Evolutionary conservation across 2,113 vertebrate genomes (phyloP).

Genomic region (Orientallactaga bullata): DNA sequence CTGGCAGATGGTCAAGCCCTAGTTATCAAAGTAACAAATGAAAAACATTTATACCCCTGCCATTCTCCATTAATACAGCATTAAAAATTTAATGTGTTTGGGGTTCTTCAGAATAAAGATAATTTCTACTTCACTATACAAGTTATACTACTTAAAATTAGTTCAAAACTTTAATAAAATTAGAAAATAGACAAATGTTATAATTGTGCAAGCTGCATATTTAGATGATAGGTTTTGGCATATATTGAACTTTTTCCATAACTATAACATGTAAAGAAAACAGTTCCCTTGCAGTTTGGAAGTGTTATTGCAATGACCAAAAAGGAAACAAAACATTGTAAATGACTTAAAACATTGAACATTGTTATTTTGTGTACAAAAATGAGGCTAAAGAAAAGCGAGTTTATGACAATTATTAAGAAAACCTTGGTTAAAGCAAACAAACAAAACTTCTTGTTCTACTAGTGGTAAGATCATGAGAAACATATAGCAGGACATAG

Average conservation of each 20-base stretch:
- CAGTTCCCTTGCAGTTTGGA: background rate
- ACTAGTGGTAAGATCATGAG: background rate
- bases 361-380: background rate
- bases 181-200: constrained; percentile 14
- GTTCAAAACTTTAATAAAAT: background rate
- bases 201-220: background rate
- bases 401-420: constrained; percentile 13
- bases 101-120: background rate
- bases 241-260: background rate
- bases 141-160: constrained; percentile 11
- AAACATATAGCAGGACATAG: background rate
- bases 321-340: background rate
- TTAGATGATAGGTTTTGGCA: background rate
- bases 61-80: constrained; percentile 24
- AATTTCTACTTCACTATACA: background rate
- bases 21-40: constrained; percentile 50
- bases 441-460: background rate
- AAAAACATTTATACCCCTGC: constrained; percentile 16
- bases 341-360: background rate
- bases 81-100: constrained; percentile 11
- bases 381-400: background rate
- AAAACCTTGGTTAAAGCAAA: background rate
- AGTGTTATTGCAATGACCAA: background rate
- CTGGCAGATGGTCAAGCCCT: constrained; percentile 37
- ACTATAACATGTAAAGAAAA: background rate